Conservation (phyloP, 2,797 vertebrate species). For the Sebastes melanostomus region DNA sequence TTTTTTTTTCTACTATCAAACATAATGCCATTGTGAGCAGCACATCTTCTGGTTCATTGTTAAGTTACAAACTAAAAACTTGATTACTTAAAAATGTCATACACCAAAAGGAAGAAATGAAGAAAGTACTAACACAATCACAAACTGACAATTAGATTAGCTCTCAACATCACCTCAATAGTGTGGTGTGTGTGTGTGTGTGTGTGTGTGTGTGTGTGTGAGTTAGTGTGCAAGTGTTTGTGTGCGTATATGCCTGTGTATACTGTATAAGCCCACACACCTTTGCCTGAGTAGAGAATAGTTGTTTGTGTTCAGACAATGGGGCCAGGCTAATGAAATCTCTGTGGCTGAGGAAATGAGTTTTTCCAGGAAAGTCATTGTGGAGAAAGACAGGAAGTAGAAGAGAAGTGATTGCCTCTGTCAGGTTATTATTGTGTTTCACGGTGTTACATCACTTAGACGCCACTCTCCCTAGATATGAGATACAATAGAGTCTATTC, state of each 20-base stretch:
- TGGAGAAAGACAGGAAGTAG: conserved; percentile 72
- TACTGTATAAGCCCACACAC: conserved; percentile 44
- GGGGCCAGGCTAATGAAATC: conserved; percentile 72
- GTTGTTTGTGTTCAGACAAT: conserved; percentile 73
- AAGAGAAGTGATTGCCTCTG: conserved; percentile 72
- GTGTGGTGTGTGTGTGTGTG: too few relatives aligned
- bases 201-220: not conserved
- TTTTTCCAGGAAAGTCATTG: conserved; percentile 73
- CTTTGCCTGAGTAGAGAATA: conserved; percentile 51
- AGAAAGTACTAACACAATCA: conserved; percentile 50
- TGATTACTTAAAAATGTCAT: conserved; percentile 28
- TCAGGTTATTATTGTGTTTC: conserved; percentile 78
- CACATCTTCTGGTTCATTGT: conserved; percentile 18
- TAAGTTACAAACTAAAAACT: conserved; percentile 36
- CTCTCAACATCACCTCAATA: conserved; percentile 28
- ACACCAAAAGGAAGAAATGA: conserved; percentile 36
- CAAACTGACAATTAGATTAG: conserved; percentile 61
- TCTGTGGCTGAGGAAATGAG: conserved; percentile 72
- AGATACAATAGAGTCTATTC: conserved; percentile 63
- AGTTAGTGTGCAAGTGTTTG: not conserved
- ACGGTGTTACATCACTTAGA: conserved; percentile 75
- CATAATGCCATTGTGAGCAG: not conserved
- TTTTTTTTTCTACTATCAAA: not conserved
- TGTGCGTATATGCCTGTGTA: conserved; percentile 24
- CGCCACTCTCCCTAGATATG: conserved; percentile 58